phyloP scores from a whole-genome alignment of 2,888 invertebrate species.

The Callyntrura guangdongensis region DNA sequence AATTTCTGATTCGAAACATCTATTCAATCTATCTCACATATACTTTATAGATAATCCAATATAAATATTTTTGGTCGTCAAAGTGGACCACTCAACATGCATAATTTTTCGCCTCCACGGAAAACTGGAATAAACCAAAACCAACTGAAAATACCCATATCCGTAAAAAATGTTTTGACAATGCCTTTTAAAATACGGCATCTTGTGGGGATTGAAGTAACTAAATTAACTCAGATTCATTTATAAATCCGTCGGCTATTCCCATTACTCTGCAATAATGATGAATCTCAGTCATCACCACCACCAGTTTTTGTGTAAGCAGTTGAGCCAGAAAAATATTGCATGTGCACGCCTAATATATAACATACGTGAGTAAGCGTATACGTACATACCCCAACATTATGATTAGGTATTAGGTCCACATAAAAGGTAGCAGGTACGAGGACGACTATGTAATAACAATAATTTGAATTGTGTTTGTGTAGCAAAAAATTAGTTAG shows the following conservation, averaged over 20 bases:
- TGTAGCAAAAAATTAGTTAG: conserved; percentile 63
- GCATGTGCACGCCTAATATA: background rate
- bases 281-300: conserved; percentile 49
- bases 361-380: background rate
- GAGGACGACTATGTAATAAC: conserved; percentile 40
- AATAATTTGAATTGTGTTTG: conserved; percentile 56
- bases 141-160: too few relatives aligned
- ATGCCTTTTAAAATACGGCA: background rate
- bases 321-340: conserved; percentile 39
- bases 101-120: too few relatives aligned
- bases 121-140: too few relatives aligned
- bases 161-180: too few relatives aligned
- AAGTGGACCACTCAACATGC: too few relatives aligned
- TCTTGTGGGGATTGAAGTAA: background rate
- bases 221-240: background rate
- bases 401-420: background rate
- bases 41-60: too few relatives aligned
- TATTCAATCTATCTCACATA: too few relatives aligned
- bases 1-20: too few relatives aligned
- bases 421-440: conserved; percentile 29
- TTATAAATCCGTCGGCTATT: background rate
- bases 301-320: conserved; percentile 7
- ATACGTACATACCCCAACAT: background rate
- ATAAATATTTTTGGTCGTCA: too few relatives aligned
- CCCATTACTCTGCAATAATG: conserved; percentile 1